Evolutionary conservation across 1,140 invertebrate species (phyloP), one percentile per base, ranked within the genome.

Genomic region (Brachionus rotundiformis): DNA sequence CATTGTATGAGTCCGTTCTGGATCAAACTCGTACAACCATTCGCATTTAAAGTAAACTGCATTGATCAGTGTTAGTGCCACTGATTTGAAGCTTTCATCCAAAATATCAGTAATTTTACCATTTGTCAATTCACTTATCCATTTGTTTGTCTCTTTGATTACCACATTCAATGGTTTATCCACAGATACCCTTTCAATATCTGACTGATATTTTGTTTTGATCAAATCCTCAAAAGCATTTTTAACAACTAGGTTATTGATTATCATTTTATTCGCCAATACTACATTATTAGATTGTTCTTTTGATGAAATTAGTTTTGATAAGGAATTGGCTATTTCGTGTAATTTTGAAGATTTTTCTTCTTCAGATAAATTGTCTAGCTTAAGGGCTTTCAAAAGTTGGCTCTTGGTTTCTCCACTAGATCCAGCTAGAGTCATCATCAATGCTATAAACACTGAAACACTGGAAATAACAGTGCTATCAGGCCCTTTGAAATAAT

Each of bases 371-470:
- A 68, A 68, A 19, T 36, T 8, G 13, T 36, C 7, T 1, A 68
- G 36, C 19, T 73, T 73, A 3, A 73, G 36, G 25, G 36, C 19
- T 73, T 73, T 41, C 13, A 73, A 31, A 16, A 73, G 25, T 44
- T 73, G 16, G 11, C 23, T n/a, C 36, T 31, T 41, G 4, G 68
- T 73, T 23, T 41, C 36, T 2, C 1, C 19, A 13, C 41, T 73
- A 8, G 68, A 41, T 25, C 68, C 68, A n/a, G 68, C 68, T 19
- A 73, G n/a, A 44, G 68, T 41, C 68, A 73, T 73, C 41, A 73
- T 25, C 1, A 73, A 7, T 10, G 68, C 68, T 16, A 73, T 47
- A 39, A 73, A 73, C 19, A 73, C 68, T 23, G 68, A 73, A 41
- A 73, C 23, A 25, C 23, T 73, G 23, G 68, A 73, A 11, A 73